A percentile compares a stretch with the other conserved stretches of the same genome.
These are phyloP conservation scores for Genyomyrus donnyi DNA, from an alignment of 2,113 vertebrate species.

Conservation along the genomic window DNA sequence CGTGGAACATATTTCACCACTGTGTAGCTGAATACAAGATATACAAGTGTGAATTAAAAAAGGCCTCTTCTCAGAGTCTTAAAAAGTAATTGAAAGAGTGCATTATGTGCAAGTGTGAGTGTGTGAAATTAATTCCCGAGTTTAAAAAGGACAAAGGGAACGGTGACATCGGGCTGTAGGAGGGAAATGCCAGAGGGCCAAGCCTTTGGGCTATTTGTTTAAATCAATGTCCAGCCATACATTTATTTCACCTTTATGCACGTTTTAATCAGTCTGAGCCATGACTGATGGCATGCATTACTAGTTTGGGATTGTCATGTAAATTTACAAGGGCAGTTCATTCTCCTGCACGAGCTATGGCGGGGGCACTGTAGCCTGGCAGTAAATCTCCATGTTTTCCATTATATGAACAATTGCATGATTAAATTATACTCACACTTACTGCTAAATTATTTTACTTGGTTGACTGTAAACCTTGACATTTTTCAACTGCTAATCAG, in stretches of 20 bases:
- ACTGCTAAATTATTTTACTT: not conserved
- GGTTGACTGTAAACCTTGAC: not conserved
- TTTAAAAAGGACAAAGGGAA: constrained; percentile 32
- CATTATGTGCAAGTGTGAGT: not conserved
- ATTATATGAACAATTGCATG: not conserved
- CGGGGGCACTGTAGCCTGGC: constrained; percentile 52
- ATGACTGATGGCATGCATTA: constrained; percentile 75
- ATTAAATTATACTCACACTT: not conserved
- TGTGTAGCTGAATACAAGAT: constrained; percentile 17
- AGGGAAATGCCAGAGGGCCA: not conserved
- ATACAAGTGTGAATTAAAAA: constrained; percentile 2
- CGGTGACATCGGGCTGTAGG: not conserved
- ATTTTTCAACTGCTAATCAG: not conserved
- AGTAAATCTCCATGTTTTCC: constrained; percentile 50
- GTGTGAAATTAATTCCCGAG: constrained; percentile 34
- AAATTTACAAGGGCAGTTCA: constrained; percentile 72
- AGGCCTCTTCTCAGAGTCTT: not conserved
- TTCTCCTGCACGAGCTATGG: constrained; percentile 72
- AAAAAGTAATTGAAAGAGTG: not conserved
- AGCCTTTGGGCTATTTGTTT: constrained; percentile 52
- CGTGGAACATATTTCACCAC: constrained; percentile 43
- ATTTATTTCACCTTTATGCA: constrained; percentile 75
- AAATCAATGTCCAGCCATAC: constrained; percentile 81
- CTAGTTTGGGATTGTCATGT: constrained; percentile 75
- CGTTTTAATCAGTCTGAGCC: constrained; percentile 70